Conservation (phyloP, 1,140 invertebrate genomes). For the Drosophila elegans region DNA sequence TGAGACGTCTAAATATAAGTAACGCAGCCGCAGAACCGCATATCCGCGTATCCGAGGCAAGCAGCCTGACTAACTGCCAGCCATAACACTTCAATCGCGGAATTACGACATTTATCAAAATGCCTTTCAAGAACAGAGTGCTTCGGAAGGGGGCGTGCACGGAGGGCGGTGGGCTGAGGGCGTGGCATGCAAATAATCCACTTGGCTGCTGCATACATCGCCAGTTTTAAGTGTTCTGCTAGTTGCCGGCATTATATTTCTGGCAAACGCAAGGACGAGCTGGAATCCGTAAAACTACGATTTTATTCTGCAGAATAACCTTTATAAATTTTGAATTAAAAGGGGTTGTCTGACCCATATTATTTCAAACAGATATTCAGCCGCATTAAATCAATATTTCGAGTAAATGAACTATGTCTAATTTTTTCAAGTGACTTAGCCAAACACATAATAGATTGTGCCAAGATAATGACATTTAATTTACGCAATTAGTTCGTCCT, state of each 20-base stretch:
- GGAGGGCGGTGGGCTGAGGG: background rate
- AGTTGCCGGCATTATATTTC: background rate
- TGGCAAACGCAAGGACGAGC: constrained; percentile 9
- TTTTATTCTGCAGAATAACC: constrained; percentile 15
- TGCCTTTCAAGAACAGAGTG: constrained; percentile 16
- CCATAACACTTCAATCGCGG: constrained; percentile 51
- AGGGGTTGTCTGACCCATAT: background rate
- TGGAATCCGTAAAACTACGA: background rate
- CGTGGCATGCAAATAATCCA: constrained; percentile 45
- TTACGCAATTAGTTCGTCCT: background rate
- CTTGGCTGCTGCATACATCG: constrained; percentile 45
- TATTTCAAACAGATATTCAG: too few relatives aligned
- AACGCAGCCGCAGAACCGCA: constrained; percentile 14
- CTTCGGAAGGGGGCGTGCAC: background rate
- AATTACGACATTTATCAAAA: constrained; percentile 61
- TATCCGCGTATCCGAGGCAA: constrained; percentile 28
- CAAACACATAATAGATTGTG: too few relatives aligned
- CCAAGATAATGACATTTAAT: background rate
- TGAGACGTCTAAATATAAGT: constrained; percentile 44
- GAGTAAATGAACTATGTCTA: too few relatives aligned
- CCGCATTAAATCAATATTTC: too few relatives aligned
- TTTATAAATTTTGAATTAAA: background rate
- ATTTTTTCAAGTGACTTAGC: too few relatives aligned
- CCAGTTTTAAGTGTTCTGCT: constrained; percentile 20
- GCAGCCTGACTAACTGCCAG: constrained; percentile 38